Evolutionary conservation across 2,797 vertebrate species (phyloP).

Genomic region (Pterois miles): DNA sequence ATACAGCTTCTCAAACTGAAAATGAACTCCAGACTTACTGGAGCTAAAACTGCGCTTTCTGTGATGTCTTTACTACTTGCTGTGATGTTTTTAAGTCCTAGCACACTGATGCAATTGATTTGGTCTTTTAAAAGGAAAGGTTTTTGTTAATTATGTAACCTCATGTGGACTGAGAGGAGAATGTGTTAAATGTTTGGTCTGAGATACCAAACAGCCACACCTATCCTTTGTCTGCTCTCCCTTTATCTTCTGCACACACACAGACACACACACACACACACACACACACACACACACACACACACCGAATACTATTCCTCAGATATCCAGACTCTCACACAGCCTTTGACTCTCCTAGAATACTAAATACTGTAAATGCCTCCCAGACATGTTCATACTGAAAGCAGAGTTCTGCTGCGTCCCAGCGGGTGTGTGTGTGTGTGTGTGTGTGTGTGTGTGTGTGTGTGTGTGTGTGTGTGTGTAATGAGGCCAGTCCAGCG

Average conservation of each 20-base stretch:
- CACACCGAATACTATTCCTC: conserved; percentile 18
- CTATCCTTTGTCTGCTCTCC: conserved; percentile 39
- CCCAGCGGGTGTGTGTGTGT: conserved; percentile 25
- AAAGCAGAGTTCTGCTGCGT: conserved; percentile 21
- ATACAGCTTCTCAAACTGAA: background rate
- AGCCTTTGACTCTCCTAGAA: conserved; percentile 35
- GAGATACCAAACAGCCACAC: conserved; percentile 3
- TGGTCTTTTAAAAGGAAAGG: background rate
- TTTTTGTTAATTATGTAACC: background rate
- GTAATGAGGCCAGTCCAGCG: conserved; percentile 9
- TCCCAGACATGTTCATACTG: conserved; percentile 28
- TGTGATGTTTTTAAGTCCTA: background rate
- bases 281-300: background rate
- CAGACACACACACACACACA: background rate
- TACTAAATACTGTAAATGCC: conserved; percentile 37
- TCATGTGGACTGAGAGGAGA: background rate
- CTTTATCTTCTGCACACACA: conserved; percentile 10
- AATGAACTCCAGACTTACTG: background rate
- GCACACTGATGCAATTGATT: background rate
- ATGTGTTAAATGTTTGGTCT: conserved; percentile 21
- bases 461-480: conserved; percentile 6
- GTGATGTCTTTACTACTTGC: background rate
- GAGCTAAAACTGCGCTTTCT: too few species aligned
- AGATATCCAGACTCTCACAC: conserved; percentile 36
- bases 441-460: conserved; percentile 10